Evolutionary conservation across 1,140 invertebrate species (phyloP), one percentile per base, ranked within the genome.

Genomic region (Zophobas morio): DNA sequence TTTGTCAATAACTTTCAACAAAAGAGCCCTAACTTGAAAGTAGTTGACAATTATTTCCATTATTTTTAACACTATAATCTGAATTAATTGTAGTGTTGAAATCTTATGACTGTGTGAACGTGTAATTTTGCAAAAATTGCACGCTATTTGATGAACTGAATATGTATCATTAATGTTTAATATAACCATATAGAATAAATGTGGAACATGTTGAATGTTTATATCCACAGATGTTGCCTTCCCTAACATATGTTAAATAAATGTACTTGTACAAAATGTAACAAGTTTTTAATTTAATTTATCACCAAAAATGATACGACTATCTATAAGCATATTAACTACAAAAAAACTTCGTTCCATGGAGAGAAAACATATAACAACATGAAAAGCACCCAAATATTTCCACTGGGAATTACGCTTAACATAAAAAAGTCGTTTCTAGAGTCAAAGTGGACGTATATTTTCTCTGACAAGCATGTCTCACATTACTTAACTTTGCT

Each of bases 21-120:
- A 74, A 56, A 74, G 72, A 74, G 72, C 72, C 72, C 72, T 74
- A 74, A 57, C 54, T 74, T 74, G 72, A 74, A 74, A 74, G 72
- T 74, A 60, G 33, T 74, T 74, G 53, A 74, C 72, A 74, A 74
- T 66, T 40, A 66, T 66, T 66, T 66, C 36, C 39, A 66, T 66
- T 66, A 40, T 66, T 66, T 66, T 66, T 66, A 66, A 66, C 60
- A 66, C 60, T 66, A 66, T 66, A 66, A 66, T 66, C 60, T 33
- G 42, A 8, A 42, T 4, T 32, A 60, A 66, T 66, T 66, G 60
- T 66, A 66, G 60, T 66, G 60, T 66, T 66, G 60, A 66, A 66
- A 66, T 66, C n/a, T 66, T 40, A 54, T 42, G 1, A 40, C 40
- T 42, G 49, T 60, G 56, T 66, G 39, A 66, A 20, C 1, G 3